phyloP scores from a whole-genome alignment of 2,113 vertebrate species.

The Anhinga rufa region DNA sequence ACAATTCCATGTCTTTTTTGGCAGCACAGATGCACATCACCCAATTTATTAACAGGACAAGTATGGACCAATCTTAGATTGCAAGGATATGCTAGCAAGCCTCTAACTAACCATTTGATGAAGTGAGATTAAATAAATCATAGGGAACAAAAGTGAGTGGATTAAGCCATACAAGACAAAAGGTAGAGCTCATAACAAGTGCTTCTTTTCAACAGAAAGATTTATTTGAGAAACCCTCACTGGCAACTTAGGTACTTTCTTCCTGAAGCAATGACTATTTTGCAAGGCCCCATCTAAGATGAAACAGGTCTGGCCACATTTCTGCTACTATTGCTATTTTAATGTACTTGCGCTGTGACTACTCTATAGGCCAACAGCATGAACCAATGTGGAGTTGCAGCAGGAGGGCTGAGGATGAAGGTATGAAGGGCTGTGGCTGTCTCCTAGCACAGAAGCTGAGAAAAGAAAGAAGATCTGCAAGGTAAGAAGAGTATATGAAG shows the following conservation, averaged over 20 bases:
- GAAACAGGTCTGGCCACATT: conserved; percentile 43
- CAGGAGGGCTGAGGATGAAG: background rate
- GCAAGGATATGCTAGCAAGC: background rate
- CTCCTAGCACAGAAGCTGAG: background rate
- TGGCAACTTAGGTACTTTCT: background rate
- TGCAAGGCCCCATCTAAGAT: background rate
- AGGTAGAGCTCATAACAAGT: background rate
- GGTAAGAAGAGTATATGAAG: background rate
- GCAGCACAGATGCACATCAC: background rate
- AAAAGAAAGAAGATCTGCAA: background rate
- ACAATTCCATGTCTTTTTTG: background rate
- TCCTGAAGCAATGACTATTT: conserved; percentile 20
- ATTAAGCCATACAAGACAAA: background rate
- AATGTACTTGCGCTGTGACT: background rate
- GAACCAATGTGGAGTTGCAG: background rate
- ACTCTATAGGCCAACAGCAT: background rate
- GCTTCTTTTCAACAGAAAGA: background rate
- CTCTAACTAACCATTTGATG: background rate
- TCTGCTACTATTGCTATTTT: conserved; percentile 8
- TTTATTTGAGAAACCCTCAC: background rate
- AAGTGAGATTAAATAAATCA: background rate
- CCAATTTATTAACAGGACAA: background rate
- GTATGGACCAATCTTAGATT: background rate
- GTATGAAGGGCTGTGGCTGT: background rate
- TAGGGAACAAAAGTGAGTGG: background rate